These are phyloP conservation scores for Conus canariensis DNA, from an alignment of 2,888 invertebrate genomes.

Conservation along the genomic window DNA sequence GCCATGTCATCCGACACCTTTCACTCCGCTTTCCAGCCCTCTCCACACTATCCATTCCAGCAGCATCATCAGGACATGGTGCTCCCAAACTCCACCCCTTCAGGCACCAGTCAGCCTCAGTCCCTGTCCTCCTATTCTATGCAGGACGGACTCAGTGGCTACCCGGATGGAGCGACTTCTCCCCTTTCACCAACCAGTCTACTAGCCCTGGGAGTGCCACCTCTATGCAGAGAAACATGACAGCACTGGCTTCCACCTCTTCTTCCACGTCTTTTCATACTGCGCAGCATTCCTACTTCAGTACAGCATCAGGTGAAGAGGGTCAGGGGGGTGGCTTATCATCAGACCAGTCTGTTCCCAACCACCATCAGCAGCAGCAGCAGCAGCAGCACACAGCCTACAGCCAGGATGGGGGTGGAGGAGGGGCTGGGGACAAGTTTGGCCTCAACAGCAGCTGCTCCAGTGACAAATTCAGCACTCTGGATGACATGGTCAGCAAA, in stretches of 20 bases:
- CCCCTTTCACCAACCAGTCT: slow-evolving; percentile 18
- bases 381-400: slow-evolving; percentile 17
- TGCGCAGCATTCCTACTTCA: slow-evolving; percentile 14
- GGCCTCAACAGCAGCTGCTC: slow-evolving; percentile 59
- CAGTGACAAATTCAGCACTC: slow-evolving; percentile 67
- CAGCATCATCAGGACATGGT: slow-evolving; percentile 42
- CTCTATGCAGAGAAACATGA: slow-evolving; percentile 1
- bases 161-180: slow-evolving; percentile 40
- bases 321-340: background rate
- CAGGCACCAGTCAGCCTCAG: slow-evolving; percentile 8
- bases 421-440: slow-evolving; percentile 41
- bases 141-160: slow-evolving; percentile 41
- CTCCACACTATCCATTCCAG: slow-evolving; percentile 46
- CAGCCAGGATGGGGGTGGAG: background rate
- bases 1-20: slow-evolving; percentile 26
- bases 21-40: slow-evolving; percentile 42
- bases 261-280: slow-evolving; percentile 12
- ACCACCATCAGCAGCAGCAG: slow-evolving; percentile 3
- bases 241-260: background rate
- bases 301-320: background rate
- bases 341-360: background rate
- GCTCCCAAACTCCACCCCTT: slow-evolving; percentile 12
- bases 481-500: slow-evolving; percentile 75
- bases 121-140: slow-evolving; percentile 26
- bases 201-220: background rate